Evolutionary conservation across 2,888 invertebrate species (phyloP).

Genomic region (Eledona agricola): DNA sequence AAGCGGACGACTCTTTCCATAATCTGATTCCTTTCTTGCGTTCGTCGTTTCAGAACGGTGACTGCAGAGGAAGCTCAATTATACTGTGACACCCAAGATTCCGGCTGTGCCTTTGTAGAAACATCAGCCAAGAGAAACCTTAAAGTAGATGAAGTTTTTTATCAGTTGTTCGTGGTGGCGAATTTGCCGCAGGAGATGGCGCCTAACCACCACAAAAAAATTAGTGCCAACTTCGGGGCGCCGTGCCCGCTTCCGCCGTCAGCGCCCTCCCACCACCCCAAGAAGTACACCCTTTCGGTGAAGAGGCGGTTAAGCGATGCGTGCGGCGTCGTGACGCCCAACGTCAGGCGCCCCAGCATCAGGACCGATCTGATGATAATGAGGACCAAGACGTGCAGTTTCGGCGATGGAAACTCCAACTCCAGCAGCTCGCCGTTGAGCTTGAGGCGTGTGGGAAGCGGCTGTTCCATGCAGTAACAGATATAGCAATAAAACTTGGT

Average conservation of each 20-base stretch:
- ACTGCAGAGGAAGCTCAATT: conserved; percentile 79
- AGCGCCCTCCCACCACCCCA: conserved; percentile 72
- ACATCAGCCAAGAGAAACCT: conserved; percentile 84
- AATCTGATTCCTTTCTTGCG: too few species aligned
- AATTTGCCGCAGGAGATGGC: conserved; percentile 90
- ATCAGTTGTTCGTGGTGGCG: conserved; percentile 83
- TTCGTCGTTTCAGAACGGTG: conserved; percentile 69
- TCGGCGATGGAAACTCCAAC: conserved; percentile 71
- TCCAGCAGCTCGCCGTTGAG: conserved; percentile 64
- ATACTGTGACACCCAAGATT: conserved; percentile 81
- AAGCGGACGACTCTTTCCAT: too few species aligned
- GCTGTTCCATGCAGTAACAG: conserved; percentile 53
- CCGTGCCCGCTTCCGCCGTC: conserved; percentile 78
- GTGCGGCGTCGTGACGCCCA: conserved; percentile 89
- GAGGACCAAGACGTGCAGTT: conserved; percentile 82
- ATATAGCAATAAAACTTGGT: too few species aligned
- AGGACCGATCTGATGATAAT: conserved; percentile 89
- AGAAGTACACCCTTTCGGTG: conserved; percentile 82
- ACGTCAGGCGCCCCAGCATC: conserved; percentile 86
- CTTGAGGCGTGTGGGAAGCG: conserved; percentile 53
- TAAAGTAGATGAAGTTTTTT: conserved; percentile 85
- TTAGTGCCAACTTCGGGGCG: conserved; percentile 78
- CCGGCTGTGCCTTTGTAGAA: conserved; percentile 81
- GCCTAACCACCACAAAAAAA: conserved; percentile 84
- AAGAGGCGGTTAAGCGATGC: conserved; percentile 86